Conservation (phyloP, 2,797 vertebrate species). For the Rhinogobio ventralis region DNA sequence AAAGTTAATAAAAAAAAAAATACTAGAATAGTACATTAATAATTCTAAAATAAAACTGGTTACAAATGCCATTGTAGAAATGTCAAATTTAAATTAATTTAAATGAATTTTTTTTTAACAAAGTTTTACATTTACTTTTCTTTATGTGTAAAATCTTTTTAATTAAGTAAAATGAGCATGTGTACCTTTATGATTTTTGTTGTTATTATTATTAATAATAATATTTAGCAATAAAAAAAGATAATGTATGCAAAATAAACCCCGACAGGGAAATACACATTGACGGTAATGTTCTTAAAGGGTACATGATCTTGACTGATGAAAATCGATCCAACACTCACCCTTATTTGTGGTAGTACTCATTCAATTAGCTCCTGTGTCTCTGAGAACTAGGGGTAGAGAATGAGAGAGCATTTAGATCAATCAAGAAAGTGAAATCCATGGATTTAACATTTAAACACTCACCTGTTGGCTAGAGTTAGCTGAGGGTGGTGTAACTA, state of each 20-base stretch:
- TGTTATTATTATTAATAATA: background rate
- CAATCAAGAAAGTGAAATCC: background rate
- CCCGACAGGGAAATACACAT: background rate
- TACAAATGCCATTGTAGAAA: too few relatives aligned
- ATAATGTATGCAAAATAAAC: background rate
- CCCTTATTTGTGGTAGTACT: slow-evolving; percentile 67
- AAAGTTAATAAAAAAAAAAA: too few relatives aligned
- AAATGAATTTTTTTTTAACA: too few relatives aligned
- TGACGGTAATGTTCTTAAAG: background rate
- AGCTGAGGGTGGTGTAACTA: slow-evolving; percentile 85
- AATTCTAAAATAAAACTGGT: too few relatives aligned
- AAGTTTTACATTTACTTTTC: too few relatives aligned
- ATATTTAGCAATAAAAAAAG: background rate
- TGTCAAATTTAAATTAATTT: too few relatives aligned
- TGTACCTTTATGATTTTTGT: background rate
- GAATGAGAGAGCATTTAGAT: background rate
- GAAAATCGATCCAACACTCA: slow-evolving; percentile 58
- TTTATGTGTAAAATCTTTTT: background rate
- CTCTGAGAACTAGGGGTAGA: slow-evolving; percentile 78
- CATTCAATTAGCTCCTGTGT: slow-evolving; percentile 86
- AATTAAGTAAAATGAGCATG: background rate
- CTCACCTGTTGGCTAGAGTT: slow-evolving; percentile 92
- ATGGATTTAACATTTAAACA: background rate
- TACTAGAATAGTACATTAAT: too few relatives aligned
- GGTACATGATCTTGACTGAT: background rate